Base-by-base conservation (phyloP, 2,888 invertebrate species). In the Platycheirus rosarum region DNA sequence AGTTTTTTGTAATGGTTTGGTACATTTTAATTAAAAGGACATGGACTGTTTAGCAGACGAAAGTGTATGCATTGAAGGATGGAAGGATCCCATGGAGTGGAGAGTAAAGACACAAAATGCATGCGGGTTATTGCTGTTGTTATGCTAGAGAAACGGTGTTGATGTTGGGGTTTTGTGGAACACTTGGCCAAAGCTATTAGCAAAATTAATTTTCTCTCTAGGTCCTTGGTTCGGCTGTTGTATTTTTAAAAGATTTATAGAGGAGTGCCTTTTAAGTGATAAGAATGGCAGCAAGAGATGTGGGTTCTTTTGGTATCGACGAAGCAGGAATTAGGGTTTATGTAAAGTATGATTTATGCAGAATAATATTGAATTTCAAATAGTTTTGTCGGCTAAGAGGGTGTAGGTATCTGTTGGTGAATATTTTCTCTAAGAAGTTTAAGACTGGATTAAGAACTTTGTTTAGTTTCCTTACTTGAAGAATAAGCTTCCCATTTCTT, bases 11-110 rank as follows among this genome's bases (percentile, higher is more conserved):
- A 66, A 65, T 66, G 48, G 57, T 32, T 63, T 65, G 76, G 63
- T 76, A 55, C 63, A 76, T 76, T 76, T 76, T 76, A 76, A 76
- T 76, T 76, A 76, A 76, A 76, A 63, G 62, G 63, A 63, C 76
- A 76, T 35, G 55, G 48, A 76, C 48, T 70, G 63, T 57, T 76
- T 40, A 63, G 70, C 32, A 55, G 48, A 70, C 42, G 55, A 40
- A 32, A 66, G 48, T 18, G 46, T 66, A 42, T 60, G 53, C 75
- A 60, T 51, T 57, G 55, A 53, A 37, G n/a, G n/a, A n/a, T n/a
- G n/a, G n/a, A n/a, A n/a, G 62, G 53, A 62, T 62, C 62, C 51
- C 48, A 18, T 40, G 55, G 35, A 63, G 48, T 14, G 35, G 29
- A 63, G 7, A 32, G 14, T 26, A 57, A 13, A 57, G 26, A 42